Percentiles rank a stretch among this genome's conserved stretches.
Conservation (phyloP, 1,140 invertebrate species). For the Eciton burchellii region DNA sequence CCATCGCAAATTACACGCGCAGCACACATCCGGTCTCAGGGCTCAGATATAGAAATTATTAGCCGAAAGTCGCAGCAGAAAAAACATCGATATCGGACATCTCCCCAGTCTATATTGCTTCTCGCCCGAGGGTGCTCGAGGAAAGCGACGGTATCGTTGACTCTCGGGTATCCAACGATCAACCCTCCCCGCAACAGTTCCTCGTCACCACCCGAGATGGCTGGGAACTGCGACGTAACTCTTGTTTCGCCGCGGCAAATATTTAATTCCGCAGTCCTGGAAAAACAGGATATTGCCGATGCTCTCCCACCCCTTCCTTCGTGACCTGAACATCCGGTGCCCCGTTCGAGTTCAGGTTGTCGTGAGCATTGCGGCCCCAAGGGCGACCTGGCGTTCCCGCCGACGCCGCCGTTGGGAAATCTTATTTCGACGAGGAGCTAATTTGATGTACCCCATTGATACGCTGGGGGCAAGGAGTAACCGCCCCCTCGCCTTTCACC, state of each 20-base stretch:
- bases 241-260: slow-evolving; percentile 74
- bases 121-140: slow-evolving; percentile 61
- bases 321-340: slow-evolving; percentile 47
- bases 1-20: slow-evolving; percentile 54
- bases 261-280: slow-evolving; percentile 75
- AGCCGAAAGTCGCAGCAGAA: slow-evolving; percentile 41
- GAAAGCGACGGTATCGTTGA: slow-evolving; percentile 66
- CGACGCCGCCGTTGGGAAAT: slow-evolving; percentile 72
- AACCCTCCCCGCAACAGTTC: no score
- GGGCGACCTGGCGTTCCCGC: slow-evolving; percentile 51
- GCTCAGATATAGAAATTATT: slow-evolving; percentile 55
- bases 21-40: slow-evolving; percentile 30
- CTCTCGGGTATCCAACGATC: slow-evolving; percentile 66
- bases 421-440: slow-evolving; percentile 76
- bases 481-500: slow-evolving; percentile 24
- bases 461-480: slow-evolving; percentile 61
- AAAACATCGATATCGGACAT: slow-evolving; percentile 57
- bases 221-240: slow-evolving; percentile 71
- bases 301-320: slow-evolving; percentile 52
- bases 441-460: slow-evolving; percentile 77
- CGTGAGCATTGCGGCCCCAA: slow-evolving; percentile 32
- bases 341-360: background rate
- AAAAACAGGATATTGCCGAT: slow-evolving; percentile 79
- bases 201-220: slow-evolving; percentile 57
- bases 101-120: slow-evolving; percentile 67